Conservation (phyloP, 1,140 invertebrate genomes). For the Mactra quadrangularis region DNA sequence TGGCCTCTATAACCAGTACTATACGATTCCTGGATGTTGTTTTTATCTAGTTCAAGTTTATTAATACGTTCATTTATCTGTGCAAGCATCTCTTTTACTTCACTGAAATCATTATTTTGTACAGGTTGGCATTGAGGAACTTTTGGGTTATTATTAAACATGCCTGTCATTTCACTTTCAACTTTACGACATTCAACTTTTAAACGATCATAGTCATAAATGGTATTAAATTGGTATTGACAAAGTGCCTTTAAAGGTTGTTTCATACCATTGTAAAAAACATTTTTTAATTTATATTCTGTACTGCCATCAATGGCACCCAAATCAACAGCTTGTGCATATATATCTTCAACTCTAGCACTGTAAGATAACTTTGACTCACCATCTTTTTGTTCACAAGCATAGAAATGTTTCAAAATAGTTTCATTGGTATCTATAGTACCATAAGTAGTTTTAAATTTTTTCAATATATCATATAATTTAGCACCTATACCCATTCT, state of each 20-base stretch:
- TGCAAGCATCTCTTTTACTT: background rate
- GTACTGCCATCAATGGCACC: background rate
- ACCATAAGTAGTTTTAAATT: constrained; percentile 26
- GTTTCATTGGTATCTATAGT: background rate
- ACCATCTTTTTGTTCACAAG: background rate
- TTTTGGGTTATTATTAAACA: too few relatives aligned
- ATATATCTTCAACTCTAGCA: constrained; percentile 21
- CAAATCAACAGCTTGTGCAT: constrained; percentile 6
- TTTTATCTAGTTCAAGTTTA: background rate
- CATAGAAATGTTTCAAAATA: constrained; percentile 8
- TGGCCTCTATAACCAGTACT: too few relatives aligned
- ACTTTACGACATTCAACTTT: constrained; percentile 22
- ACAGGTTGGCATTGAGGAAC: background rate
- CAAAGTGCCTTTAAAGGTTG: background rate
- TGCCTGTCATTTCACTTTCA: constrained; percentile 7
- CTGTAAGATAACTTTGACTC: background rate
- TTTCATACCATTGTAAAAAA: constrained; percentile 3
- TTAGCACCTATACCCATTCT: constrained; percentile 9
- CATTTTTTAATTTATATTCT: background rate
- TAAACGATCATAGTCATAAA: constrained; percentile 11
- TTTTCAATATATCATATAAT: background rate
- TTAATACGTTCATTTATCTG: background rate
- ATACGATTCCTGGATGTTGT: background rate
- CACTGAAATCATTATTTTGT: background rate
- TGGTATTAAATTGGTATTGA: constrained; percentile 18